Conservation (phyloP, 2,888 invertebrate species). For the Pandemis corylana region DNA sequence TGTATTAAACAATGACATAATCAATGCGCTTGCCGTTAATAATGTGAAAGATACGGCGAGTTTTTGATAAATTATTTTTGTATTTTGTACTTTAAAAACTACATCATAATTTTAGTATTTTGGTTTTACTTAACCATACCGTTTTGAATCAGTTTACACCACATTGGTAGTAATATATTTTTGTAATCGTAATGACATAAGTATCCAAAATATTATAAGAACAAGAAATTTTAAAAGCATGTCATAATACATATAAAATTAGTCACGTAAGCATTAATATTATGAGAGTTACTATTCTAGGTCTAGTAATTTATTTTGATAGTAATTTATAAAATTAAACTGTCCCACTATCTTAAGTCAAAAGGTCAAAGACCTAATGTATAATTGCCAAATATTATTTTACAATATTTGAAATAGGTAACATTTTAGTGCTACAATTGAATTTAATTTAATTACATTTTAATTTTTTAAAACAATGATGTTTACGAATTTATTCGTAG, state of each 20-base stretch:
- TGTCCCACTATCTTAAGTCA: conserved; percentile 32
- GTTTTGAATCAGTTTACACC: not conserved
- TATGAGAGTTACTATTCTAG: conserved; percentile 22
- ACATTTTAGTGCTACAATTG: not conserved
- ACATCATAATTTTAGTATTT: no score
- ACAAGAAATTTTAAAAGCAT: not conserved
- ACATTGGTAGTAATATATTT: conserved; percentile 16
- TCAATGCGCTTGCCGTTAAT: no score
- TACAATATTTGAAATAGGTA: not conserved
- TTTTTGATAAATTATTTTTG: no score
- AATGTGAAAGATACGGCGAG: no score
- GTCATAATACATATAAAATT: not conserved
- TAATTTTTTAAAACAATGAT: no score
- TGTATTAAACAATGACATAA: no score
- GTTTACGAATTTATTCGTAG: not conserved
- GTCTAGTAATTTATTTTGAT: conserved; percentile 41
- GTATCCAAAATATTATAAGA: conserved; percentile 17
- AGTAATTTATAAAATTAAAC: conserved; percentile 26
- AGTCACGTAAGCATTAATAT: conserved; percentile 13
- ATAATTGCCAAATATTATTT: conserved; percentile 38
- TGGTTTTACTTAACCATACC: not conserved
- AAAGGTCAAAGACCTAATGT: conserved; percentile 28
- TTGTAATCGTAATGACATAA: conserved; percentile 15
- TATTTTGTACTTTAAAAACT: no score
- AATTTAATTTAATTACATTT: no score